Evolutionary conservation across 2,888 invertebrate genomes (phyloP), one percentile per base, ranked within the genome.

Genomic region (Aphodius granarius): DNA sequence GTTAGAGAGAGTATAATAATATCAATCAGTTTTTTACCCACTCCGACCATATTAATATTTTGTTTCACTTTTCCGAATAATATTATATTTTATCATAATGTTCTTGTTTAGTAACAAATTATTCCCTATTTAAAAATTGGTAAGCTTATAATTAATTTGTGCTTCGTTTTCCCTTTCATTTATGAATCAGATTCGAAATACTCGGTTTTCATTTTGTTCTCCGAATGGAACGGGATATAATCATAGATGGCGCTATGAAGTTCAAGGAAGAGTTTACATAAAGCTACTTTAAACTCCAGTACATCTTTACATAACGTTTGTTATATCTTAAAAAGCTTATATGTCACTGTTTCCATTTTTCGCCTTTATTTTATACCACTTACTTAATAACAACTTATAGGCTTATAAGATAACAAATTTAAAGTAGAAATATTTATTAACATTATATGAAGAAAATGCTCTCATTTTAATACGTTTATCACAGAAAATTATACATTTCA

Each of bases 111-210:
- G 6, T 66, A 21, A 19, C 21, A 23, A 43, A 22, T 63, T 22
- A 73, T 22, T 76, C 23, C 71, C 63, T 71, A 74, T 43, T 71
- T 76, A 76, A 77, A 78, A 79, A 80, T 79, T 79, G 78, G 78
- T 80, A 82, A 84, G 82, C 84, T 83, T 85, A 85, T 81, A 81
- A 78, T 83, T 85, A 85, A 84, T 85, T 85, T 85, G 85, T 85
- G 85, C 85, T 84, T 84, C 79, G 66, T 74, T 68, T 68, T 68
- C 21, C 22, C 22, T 22, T 68, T 22, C 68, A 20, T 21, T 68
- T n/a, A 16, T 21, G 68, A 68, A 22, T 19, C 68, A 4, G 20
- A 20, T n/a, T 68, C n/a, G 19, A 68, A 22, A 68, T n/a, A 68
- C n/a, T 21, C 21, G 16, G 16, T 21, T 19, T 66, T 68, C n/a